Evolutionary conservation across 2,113 vertebrate genomes (phyloP).

Genomic region (Pelecanoides urinatrix): DNA sequence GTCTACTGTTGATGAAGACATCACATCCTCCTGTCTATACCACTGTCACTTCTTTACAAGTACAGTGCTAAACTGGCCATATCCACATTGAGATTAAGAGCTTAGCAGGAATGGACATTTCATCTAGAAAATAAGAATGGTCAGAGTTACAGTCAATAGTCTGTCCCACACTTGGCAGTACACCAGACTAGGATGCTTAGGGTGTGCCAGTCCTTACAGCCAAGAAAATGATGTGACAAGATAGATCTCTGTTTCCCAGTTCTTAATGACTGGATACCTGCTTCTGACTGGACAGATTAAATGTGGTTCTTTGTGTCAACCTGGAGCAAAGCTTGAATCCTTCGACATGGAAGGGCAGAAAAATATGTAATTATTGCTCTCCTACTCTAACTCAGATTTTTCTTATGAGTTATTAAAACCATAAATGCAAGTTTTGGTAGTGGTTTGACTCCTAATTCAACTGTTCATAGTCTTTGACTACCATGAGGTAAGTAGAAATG

Average conservation of each 20-base stretch:
- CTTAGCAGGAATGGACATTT: slow-evolving; percentile 43
- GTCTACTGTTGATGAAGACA: slow-evolving; percentile 43
- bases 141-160: slow-evolving; percentile 12
- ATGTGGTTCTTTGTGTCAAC: not conserved
- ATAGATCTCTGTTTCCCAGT: not conserved
- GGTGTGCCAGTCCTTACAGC: not conserved
- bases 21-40: slow-evolving; percentile 18
- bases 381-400: not conserved
- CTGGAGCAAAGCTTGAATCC: not conserved
- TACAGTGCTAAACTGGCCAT: not conserved
- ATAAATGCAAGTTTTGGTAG: not conserved
- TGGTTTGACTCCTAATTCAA: not conserved
- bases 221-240: not conserved
- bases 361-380: not conserved
- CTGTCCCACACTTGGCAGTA: not conserved
- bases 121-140: slow-evolving; percentile 42
- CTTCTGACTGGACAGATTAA: not conserved
- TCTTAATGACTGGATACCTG: not conserved
- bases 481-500: not conserved
- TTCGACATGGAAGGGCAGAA: not conserved
- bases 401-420: not conserved
- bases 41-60: slow-evolving; percentile 18
- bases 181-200: not conserved
- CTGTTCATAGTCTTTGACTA: not conserved
- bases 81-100: slow-evolving; percentile 51